These are phyloP conservation scores for Mayetiola destructor DNA, from an alignment of 2,888 invertebrate genomes.

Conservation along the genomic window DNA sequence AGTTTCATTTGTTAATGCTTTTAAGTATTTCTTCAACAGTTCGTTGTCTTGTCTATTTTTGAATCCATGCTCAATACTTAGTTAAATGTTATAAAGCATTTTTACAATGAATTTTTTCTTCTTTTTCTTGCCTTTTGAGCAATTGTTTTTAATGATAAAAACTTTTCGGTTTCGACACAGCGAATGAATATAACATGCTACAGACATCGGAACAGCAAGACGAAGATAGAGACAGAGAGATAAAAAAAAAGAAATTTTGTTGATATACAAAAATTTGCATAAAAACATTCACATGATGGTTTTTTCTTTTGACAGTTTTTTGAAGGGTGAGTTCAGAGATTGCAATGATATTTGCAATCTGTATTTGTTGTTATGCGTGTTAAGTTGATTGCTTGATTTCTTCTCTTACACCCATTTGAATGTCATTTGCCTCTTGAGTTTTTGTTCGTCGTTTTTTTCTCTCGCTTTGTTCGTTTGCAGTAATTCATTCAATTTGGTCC, in stretches of 20 bases:
- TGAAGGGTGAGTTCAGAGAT: no score
- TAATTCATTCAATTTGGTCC: neutral
- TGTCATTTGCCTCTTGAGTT: neutral
- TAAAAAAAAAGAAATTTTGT: neutral
- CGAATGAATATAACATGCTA: no score
- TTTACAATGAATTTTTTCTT: neutral
- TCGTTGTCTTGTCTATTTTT: no score
- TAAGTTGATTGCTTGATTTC: neutral
- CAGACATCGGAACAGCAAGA: no score
- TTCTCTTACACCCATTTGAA: neutral
- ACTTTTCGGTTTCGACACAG: no score
- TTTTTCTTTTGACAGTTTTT: constrained; percentile 2
- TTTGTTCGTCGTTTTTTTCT: neutral
- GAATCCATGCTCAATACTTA: neutral
- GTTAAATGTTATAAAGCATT: neutral
- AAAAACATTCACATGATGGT: constrained; percentile 5
- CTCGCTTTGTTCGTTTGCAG: neutral
- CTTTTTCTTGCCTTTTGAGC: neutral
- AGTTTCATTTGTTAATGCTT: no score
- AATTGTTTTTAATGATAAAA: constrained; percentile 9
- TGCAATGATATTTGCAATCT: no score
- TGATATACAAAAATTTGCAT: constrained; percentile 3
- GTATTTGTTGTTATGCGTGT: neutral
- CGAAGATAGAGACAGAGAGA: neutral
- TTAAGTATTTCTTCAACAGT: no score